Percentiles rank a stretch among this genome's conserved stretches.
Evolutionary conservation across 1,140 invertebrate genomes (phyloP).

Genomic region (Ceratitis capitata): DNA sequence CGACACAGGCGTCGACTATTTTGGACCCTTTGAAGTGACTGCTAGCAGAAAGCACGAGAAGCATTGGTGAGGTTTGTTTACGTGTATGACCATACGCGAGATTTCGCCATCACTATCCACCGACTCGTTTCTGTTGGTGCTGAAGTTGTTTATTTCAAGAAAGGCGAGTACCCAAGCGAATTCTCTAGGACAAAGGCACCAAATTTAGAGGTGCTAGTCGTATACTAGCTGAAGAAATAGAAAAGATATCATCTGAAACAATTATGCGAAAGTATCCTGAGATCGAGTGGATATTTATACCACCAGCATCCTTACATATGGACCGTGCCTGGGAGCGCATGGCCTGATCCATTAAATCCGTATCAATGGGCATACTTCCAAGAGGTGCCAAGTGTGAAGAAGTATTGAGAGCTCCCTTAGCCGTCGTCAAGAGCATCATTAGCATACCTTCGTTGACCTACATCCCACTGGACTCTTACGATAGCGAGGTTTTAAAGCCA

Average conservation of each 20-base stretch:
- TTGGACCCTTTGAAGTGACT: background rate
- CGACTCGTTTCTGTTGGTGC: background rate
- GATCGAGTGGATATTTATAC: constrained; percentile 48
- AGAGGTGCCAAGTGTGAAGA: background rate
- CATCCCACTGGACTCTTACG: background rate
- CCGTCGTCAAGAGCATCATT: background rate
- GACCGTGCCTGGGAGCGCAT: constrained; percentile 49
- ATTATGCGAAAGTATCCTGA: background rate
- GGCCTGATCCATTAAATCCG: constrained; percentile 41
- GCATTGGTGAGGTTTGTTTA: background rate
- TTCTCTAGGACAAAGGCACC: constrained; percentile 9
- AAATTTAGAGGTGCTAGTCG: constrained; percentile 11
- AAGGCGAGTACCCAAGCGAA: background rate
- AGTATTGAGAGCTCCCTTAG: background rate
- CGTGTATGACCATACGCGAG: background rate
- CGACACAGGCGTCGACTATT: background rate
- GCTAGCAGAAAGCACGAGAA: background rate
- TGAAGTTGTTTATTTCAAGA: background rate
- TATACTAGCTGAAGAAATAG: background rate
- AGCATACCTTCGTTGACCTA: constrained; percentile 43
- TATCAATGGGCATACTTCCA: no score
- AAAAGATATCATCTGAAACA: background rate
- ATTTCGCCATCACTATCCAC: background rate
- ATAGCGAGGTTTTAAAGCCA: background rate
- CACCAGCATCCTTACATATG: constrained; percentile 47